Base-by-base conservation (phyloP, 2,888 invertebrate genomes). In the Onthophagus sagittarius region DNA sequence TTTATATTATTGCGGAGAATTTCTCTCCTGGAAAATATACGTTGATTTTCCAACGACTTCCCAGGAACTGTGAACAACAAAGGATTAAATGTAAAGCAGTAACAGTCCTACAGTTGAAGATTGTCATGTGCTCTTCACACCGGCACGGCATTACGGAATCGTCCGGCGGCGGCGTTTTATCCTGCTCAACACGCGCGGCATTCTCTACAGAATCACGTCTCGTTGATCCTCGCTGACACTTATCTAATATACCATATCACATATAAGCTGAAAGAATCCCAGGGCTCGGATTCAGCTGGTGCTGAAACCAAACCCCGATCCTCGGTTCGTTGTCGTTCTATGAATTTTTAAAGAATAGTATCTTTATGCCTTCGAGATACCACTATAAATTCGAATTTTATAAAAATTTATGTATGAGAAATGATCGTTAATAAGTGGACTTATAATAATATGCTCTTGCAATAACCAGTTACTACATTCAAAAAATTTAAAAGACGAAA, bases 241-340 rank as follows among this genome's bases (percentile, higher is more conserved):
- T 80, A 81, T 81, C 81, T 81, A 81, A 81, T 81, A 80, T 81
- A 80, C 80, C 81, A 81, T 81, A 80, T 80, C 80, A 80, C 79
- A 79, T 80, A 80, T 81, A 81, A 81, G 80, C 80, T 80, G 78
- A 77, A 79, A 79, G 79, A 79, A 80, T 80, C 73, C 79, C 77
- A 23, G 67, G 77, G 77, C 76, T 77, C 78, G 80, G 80, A 80
- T 80, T 78, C 79, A 77, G 79, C 77, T 77, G 11, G 39, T 11
- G 39, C 39, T 53, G 39, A 53, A 53, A 53, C 76, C 77, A 75
- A 76, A 77, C 39, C 39, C 39, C 9, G 11, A 11, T 9, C 39
- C 39, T 53, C 11, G 39, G 39, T 53, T 53, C 39, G 39, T 53
- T 53, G 39, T 53, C 39, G 39, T 53, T 53, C 39, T 53, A 53